phyloP scores from a whole-genome alignment of 2,888 invertebrate genomes.

The Cosmia trapezina region DNA sequence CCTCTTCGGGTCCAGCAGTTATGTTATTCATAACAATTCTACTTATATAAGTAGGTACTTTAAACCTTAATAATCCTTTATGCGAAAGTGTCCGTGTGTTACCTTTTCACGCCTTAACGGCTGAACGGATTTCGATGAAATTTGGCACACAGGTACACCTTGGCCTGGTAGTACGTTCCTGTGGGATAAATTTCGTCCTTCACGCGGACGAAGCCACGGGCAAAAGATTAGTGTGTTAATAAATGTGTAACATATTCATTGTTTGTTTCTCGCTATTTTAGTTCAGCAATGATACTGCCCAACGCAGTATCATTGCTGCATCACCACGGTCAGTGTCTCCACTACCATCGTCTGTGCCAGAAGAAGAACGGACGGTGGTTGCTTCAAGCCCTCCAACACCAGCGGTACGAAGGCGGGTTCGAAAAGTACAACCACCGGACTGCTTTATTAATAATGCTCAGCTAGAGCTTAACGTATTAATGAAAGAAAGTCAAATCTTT shows the following conservation, averaged over 20 bases:
- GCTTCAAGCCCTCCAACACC: background rate
- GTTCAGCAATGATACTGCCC: background rate
- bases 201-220: no score
- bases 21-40: background rate
- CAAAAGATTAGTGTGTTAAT: no score
- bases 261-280: background rate
- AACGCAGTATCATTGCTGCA: background rate
- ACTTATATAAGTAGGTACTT: no score
- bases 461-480: background rate
- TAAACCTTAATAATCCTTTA: no score
- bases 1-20: background rate
- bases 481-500: background rate
- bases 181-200: no score
- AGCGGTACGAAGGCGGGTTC: background rate
- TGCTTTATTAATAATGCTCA: background rate
- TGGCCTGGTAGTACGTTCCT: no score
- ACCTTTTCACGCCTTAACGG: no score
- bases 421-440: background rate
- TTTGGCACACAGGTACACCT: no score
- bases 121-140: no score
- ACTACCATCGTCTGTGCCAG: background rate
- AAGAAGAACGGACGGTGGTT: background rate
- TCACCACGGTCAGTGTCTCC: background rate
- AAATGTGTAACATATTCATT: background rate
- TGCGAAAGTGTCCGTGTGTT: no score